A percentile compares a stretch with the other conserved stretches of the same genome.
phyloP scores from a whole-genome alignment of 2,797 vertebrate genomes.

The Poecilia wingei region DNA sequence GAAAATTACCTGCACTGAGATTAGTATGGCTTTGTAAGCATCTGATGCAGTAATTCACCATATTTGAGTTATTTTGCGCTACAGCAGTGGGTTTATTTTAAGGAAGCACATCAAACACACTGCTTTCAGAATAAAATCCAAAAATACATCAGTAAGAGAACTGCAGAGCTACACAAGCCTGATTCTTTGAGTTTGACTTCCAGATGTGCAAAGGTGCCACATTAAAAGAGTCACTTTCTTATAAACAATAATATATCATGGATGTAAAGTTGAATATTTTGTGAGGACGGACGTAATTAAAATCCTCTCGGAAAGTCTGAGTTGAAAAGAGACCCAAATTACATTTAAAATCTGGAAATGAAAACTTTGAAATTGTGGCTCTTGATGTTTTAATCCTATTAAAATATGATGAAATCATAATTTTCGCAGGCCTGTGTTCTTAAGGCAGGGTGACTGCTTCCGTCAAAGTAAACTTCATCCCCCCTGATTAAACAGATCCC shows the following conservation, averaged over 20 bases:
- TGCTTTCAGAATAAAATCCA: neutral
- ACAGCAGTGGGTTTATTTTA: neutral
- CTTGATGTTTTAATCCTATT: neutral
- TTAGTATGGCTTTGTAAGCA: neutral
- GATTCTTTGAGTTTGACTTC: neutral
- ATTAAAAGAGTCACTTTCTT: neutral
- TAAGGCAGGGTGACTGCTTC: neutral
- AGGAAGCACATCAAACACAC: neutral
- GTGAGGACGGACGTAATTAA: neutral
- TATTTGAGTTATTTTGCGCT: neutral
- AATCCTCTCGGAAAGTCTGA: neutral
- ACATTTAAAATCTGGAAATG: neutral
- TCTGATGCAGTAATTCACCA: neutral
- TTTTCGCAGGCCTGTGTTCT: neutral
- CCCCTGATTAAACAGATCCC: slow-evolving; percentile 42
- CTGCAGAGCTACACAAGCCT: neutral
- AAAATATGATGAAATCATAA: neutral
- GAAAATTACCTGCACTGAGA: neutral
- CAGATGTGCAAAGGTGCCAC: neutral
- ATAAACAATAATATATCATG: no score
- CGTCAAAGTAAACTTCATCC: slow-evolving; percentile 5
- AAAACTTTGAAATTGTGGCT: neutral
- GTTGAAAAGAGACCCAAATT: neutral
- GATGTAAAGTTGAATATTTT: neutral
- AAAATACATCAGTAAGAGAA: neutral